Evolutionary conservation across 2,888 invertebrate genomes (phyloP), one percentile per base, ranked within the genome.

Genomic region (Crepidodera aurea): DNA sequence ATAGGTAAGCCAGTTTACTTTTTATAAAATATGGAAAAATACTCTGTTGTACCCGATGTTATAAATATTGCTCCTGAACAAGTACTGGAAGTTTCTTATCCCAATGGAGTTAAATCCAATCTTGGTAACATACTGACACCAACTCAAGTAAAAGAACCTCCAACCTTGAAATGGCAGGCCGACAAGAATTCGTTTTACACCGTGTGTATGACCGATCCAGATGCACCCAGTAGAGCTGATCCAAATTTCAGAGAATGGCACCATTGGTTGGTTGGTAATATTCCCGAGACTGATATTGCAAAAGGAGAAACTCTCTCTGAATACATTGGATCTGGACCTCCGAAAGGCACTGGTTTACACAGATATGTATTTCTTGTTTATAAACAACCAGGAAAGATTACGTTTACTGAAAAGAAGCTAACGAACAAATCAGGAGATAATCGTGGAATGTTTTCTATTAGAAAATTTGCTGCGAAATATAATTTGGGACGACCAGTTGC

Each of bases 201-300:
- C 1, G 76, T 89, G n/a, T 83, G 86, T 72, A 86, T 87, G 85
- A 86, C 86, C 16, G 75, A 75, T 75, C 96, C 96, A 0, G 96
- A 96, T 84, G 95, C 96, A 7, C 96, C 96, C 0, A 91, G 90
- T 67, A 88, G 96, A 27, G 77, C 84, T 10, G 86, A 90, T 7
- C 94, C 94, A 0, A 91, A 84, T 68, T 89, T 86, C 78, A 87
- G 94, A 19, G 96, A 96, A 80, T 94, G 92, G 90, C 91, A 92
- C 75, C 96, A 96, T 81, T 96, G 96, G 96, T 80, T 95, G 2
- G 90, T 96, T 0, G 91, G 87, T 32, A 96, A 96, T 78, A 90
- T 97, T 69, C 91, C 90, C 12, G 94, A 91, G 8, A 81, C 77
- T 67, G 83, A 91, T 69, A 77, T 96, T 1, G 73, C 78, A 0